phyloP scores from a whole-genome alignment of 2,113 vertebrate genomes.

The Gasterosteus nipponicus region DNA sequence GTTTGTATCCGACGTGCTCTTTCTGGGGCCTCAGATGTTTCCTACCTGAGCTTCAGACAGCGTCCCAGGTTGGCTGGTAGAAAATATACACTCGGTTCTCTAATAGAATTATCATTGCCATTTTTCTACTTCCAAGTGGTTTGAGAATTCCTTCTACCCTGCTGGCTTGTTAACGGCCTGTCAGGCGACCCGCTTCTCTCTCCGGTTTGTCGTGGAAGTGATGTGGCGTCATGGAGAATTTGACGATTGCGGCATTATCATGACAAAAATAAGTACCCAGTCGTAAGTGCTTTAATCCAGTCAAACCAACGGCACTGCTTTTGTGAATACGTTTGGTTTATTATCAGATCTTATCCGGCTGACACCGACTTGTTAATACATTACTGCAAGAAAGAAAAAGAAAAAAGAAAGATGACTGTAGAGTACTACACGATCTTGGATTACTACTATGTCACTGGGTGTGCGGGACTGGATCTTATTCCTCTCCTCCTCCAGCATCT shows the following conservation, averaged over 20 bases:
- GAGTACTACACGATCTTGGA: not conserved
- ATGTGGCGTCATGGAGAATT: not conserved
- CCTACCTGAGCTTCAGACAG: not conserved
- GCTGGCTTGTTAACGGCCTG: constrained; percentile 5
- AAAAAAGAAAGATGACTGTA: not conserved
- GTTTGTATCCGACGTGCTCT: too few species aligned
- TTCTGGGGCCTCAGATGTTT: not conserved
- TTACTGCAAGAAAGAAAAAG: not conserved
- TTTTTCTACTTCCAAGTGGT: not conserved
- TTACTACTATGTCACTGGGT: not conserved
- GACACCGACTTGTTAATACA: not conserved
- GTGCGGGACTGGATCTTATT: not conserved
- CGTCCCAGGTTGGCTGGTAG: not conserved
- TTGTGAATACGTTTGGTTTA: not conserved
- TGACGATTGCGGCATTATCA: not conserved
- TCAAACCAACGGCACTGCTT: not conserved
- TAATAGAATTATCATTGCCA: not conserved
- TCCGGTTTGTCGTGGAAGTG: not conserved
- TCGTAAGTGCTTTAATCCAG: not conserved
- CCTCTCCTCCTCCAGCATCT: not conserved
- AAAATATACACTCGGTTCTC: not conserved
- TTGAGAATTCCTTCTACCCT: not conserved
- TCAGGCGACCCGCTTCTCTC: not conserved
- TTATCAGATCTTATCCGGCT: constrained; percentile 7
- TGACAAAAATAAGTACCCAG: not conserved